Conservation (phyloP, 2,888 invertebrate species). For the Thyatira batis region DNA sequence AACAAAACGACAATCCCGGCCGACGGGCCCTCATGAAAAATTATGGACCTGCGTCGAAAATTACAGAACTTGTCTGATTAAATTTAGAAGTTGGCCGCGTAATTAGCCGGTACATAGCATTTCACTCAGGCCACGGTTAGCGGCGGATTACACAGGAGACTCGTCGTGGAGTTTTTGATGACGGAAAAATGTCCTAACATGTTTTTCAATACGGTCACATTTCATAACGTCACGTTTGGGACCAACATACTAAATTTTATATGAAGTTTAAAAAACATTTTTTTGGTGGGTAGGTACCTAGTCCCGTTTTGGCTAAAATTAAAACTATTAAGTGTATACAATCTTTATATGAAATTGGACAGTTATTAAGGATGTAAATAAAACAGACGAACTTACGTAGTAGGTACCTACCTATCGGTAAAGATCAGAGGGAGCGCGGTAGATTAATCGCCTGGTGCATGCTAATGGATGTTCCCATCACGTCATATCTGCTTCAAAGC, state of each 20-base stretch:
- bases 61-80: conserved; percentile 78
- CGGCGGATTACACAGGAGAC: conserved; percentile 39
- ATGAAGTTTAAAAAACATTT: conserved; percentile 1
- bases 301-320: no score
- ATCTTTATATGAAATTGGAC: conserved; percentile 7
- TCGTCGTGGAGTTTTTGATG: conserved; percentile 19
- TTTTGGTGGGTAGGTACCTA: background rate
- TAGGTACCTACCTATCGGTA: conserved; percentile 27
- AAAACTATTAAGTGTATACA: no score
- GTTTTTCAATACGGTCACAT: conserved; percentile 2
- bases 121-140: conserved; percentile 73
- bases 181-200: conserved; percentile 22
- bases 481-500: conserved; percentile 25
- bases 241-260: background rate
- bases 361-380: conserved; percentile 26
- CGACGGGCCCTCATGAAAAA: conserved; percentile 63
- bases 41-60: conserved; percentile 66
- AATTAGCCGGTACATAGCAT: conserved; percentile 77
- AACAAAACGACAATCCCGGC: conserved; percentile 23
- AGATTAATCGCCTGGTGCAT: conserved; percentile 44
- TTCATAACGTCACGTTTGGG: conserved; percentile 1
- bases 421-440: conserved; percentile 43
- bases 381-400: conserved; percentile 34
- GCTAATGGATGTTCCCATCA: conserved; percentile 44
- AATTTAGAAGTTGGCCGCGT: conserved; percentile 76